Base-by-base conservation (phyloP, 2,888 invertebrate species). In the Ernsta delagoae region DNA sequence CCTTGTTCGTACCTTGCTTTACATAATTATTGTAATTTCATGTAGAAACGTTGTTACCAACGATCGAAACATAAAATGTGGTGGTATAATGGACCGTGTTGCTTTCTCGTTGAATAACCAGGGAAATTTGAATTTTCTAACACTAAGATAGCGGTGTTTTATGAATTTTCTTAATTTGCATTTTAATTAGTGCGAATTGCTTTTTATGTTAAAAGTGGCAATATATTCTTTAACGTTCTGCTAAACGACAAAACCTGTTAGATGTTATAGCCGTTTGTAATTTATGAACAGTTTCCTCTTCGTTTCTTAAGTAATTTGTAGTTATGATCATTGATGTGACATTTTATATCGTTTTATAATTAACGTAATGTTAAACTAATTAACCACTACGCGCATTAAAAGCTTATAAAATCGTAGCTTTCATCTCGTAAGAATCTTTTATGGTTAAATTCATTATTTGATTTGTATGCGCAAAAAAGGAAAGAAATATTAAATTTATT, bases 1-100 rank as follows among this genome's bases (percentile, higher is more conserved):
- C 77, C 81, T 75, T 77, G 76, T 76, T 71, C 71, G 72, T 53
- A 53, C 75, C 73, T 61, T 68, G 76, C 75, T 84, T 84, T 79
- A 79, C 84, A 85, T 86, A 83, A 85, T 69, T 63, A 69, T 85
- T 82, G 83, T 81, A 82, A 79, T 81, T 83, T 82, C 79, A 82
- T 83, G 82, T 80, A 80, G 79, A 83, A 83, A 82, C 78, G 78
- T 74, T 76, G 74, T 74, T 75, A 71, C 71, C 73, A 76, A 75
- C 76, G 77, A 79, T 82, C 79, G 74, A 79, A 79, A 78, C 79
- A 73, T 80, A 75, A 75, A 72, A 75, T 74, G 75, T 73, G 74
- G 77, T 59, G 34, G 59, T 78, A 75, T 72, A 71, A 75, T 73
- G 70, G 73, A 76, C 76, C 77, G 76, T 77, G 77, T 73, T 71